phyloP scores from a whole-genome alignment of 2,797 vertebrate species.

The Microchirus variegatus region DNA sequence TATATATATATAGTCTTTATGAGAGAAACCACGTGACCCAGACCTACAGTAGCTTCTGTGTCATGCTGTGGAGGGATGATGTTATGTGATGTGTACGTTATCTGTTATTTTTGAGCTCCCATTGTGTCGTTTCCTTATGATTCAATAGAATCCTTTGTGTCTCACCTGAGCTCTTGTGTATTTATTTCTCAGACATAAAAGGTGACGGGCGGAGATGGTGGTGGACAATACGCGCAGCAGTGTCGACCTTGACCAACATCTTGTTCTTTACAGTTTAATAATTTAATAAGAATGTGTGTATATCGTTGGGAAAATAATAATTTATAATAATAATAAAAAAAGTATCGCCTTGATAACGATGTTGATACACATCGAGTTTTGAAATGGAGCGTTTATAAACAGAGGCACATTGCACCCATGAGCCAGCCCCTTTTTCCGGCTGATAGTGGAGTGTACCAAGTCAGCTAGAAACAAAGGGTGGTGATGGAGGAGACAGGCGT shows the following conservation, averaged over 20 bases:
- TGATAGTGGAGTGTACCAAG: conserved; percentile 69
- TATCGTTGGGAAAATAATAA: accelerated
- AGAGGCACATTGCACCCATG: conserved; percentile 53
- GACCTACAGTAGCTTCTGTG: too few species aligned
- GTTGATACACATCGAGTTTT: not conserved
- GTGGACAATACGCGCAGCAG: conserved; percentile 4
- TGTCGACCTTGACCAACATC: conserved; percentile 11
- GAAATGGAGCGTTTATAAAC: conserved; percentile 58
- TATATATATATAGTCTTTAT: too few species aligned
- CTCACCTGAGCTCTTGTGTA: not conserved
- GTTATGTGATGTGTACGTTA: too few species aligned
- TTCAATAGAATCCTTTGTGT: too few species aligned
- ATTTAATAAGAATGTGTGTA: accelerated
- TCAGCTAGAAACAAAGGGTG: not conserved
- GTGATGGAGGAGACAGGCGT: accelerated
- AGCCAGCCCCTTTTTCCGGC: conserved; percentile 14
- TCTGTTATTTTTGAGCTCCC: too few species aligned
- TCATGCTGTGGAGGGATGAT: too few species aligned
- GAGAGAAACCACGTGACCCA: too few species aligned
- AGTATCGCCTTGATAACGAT: accelerated
- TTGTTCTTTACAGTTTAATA: not conserved
- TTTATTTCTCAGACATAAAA: not conserved
- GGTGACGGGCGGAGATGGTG: not conserved
- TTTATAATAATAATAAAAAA: too few species aligned
- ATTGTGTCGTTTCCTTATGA: too few species aligned